phyloP scores from a whole-genome alignment of 2,797 vertebrate species.

The Heteromormyrus szaboi region DNA sequence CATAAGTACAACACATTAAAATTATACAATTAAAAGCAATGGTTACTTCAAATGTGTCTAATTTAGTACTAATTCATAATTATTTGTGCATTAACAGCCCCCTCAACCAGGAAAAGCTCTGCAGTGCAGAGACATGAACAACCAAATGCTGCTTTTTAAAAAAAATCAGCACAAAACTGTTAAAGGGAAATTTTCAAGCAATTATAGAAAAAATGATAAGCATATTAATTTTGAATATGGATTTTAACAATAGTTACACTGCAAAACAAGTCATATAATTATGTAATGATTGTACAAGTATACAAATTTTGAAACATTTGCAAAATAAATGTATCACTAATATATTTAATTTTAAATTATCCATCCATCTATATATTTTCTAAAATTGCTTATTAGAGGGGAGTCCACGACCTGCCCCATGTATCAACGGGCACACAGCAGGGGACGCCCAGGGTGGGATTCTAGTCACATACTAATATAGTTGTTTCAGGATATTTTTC shows the following conservation, averaged over 20 bases:
- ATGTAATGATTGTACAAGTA: background rate
- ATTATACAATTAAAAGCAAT: too few species aligned
- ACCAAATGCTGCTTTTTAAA: background rate
- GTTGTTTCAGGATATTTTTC: background rate
- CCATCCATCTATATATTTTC: background rate
- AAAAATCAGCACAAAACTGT: background rate
- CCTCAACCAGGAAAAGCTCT: background rate
- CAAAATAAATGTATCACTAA: background rate
- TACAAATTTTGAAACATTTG: background rate
- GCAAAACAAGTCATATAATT: background rate
- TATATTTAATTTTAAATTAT: background rate
- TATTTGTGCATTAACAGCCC: background rate
- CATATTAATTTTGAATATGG: background rate
- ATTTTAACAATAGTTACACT: background rate
- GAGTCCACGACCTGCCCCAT: background rate
- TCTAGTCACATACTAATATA: background rate
- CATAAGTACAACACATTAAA: too few species aligned
- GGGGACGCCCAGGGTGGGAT: background rate
- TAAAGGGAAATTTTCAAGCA: background rate
- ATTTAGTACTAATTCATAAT: background rate
- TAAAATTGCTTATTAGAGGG: background rate
- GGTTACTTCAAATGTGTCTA: too few species aligned
- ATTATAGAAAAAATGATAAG: background rate
- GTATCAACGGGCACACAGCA: background rate
- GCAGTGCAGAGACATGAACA: background rate